Base-by-base conservation (phyloP, 2,797 vertebrate genomes). In the Sardinella longiceps region DNA sequence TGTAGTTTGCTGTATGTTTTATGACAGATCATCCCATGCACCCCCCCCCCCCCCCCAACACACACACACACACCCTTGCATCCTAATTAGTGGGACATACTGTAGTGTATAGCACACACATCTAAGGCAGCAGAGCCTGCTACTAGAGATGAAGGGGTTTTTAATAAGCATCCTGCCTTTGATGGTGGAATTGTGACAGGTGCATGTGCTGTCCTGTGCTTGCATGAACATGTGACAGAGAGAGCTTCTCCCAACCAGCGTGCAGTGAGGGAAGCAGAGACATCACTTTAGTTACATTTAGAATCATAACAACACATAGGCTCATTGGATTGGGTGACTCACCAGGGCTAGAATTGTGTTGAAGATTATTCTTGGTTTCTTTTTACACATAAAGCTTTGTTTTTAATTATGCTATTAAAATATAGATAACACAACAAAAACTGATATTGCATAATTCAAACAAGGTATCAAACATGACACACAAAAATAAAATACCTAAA, bases 121-220 rank as follows among this genome's bases (percentile, higher is more conserved):
- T 3, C 0, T 23, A 30, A 70, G n/a, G n/a, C 39, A 70, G 45
- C 9, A 20, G 58, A 7, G 28, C 48, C 25, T 28, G n/a, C 81
- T 84, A 77, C 81, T 11, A 12, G 37, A 88, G 81, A 88, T 84
- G 48, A 85, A 88, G 48, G 82, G 80, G 46, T 53, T 88, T 87
- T 82, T 74, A 87, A 80, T 83, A 28, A 58, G 43, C 46, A 6
- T 10, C 30, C 37, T 81, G 28, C 84, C 53, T 89, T 84, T 88
- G 80, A 89, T 89, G 85, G n/a, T 86, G 81, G 43, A 85, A 25
- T 82, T 50, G 84, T 30, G 60, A 56, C 7, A 82, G 80, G 85
- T 33, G 82, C 82, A 86, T 84, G 51, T 90, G 60, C 18, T 33
- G n/a, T 82, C 56, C 6, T 84, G 30, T 81, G 48, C 56, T 60